Percentiles rank a stretch among this genome's conserved stretches.
phyloP scores from a whole-genome alignment of 2,797 vertebrate species.

The Acrossocheilus fasciatus region DNA sequence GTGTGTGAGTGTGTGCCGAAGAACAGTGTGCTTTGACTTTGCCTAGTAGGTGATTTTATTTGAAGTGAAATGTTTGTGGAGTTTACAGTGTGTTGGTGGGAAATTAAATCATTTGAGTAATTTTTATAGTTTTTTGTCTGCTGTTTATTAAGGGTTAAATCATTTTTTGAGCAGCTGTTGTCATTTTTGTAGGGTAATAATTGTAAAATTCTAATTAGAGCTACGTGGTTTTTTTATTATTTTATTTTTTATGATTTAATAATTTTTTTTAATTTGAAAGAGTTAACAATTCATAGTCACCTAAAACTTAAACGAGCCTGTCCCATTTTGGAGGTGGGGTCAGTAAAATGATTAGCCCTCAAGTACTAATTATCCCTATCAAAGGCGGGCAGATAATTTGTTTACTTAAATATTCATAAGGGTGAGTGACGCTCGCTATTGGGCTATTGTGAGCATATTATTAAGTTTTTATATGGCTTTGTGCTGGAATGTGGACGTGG shows the following conservation, averaged over 20 bases:
- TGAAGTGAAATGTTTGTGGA: conserved; percentile 35
- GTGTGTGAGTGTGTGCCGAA: conserved; percentile 43
- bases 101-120: conserved; percentile 65
- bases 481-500: conserved; percentile 97
- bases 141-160: conserved; percentile 65
- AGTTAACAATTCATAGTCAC: conserved; percentile 61
- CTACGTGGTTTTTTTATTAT: conserved; percentile 78
- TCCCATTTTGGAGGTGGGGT: conserved; percentile 88
- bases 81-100: conserved; percentile 61
- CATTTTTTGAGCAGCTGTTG: conserved; percentile 65
- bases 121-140: conserved; percentile 59
- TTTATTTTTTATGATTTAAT: background rate
- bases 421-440: conserved; percentile 91
- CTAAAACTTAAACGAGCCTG: conserved; percentile 83
- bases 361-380: conserved; percentile 99
- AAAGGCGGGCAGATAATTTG: conserved; percentile 98
- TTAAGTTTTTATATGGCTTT: conserved; percentile 99
- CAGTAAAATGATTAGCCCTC: conserved; percentile 91
- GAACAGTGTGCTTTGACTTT: conserved; percentile 58
- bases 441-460: conserved; percentile 98
- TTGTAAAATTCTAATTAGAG: conserved; percentile 82
- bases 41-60: conserved; percentile 55
- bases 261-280: conserved; percentile 41
- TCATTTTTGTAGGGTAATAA: conserved; percentile 73
- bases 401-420: conserved; percentile 99